Conservation (phyloP, 2,113 vertebrate genomes). For the Chloropsis hardwickii region DNA sequence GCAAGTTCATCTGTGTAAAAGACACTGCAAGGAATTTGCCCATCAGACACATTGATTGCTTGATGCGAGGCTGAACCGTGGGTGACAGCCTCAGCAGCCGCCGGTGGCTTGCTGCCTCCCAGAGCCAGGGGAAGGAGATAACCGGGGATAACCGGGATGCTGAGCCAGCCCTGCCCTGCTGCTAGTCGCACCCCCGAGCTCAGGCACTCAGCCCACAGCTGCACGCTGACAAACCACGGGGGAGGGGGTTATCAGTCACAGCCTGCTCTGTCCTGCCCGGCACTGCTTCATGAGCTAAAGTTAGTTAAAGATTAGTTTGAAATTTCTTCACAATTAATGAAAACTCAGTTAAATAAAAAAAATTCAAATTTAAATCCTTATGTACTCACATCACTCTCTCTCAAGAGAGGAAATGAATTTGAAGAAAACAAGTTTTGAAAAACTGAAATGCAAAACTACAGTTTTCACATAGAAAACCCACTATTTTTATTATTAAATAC, state of each 20-base stretch:
- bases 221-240: fast-evolving
- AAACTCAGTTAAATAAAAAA: neutral
- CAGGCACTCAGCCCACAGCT: neutral
- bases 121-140: neutral
- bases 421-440: neutral
- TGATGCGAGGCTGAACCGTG: neutral
- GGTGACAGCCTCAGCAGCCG: neutral
- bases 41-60: neutral
- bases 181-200: neutral
- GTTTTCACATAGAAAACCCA: fast-evolving
- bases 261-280: fast-evolving
- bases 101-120: neutral
- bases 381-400: neutral
- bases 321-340: neutral
- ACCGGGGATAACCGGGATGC: neutral
- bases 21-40: neutral
- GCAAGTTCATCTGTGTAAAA: conserved; percentile 16
- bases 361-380: fast-evolving
- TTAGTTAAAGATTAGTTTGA: neutral
- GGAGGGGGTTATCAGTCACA: neutral
- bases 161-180: neutral
- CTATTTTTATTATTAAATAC: fast-evolving
- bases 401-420: neutral
- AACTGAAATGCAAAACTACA: neutral
- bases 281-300: neutral